Conservation (phyloP, 2,888 invertebrate species). For the Protula sp. region DNA sequence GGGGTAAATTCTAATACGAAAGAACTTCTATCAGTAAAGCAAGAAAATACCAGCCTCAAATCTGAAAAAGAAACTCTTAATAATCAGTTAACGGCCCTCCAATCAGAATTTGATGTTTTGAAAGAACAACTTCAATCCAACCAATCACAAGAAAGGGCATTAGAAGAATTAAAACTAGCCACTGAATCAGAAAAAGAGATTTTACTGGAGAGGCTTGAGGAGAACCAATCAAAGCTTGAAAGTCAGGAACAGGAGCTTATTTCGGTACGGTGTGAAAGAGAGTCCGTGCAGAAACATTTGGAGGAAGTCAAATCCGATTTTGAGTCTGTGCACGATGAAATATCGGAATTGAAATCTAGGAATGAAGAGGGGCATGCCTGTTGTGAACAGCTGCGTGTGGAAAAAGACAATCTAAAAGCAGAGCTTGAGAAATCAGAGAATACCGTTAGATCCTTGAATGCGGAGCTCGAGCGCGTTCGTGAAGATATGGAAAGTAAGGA, state of each 20-base stretch:
- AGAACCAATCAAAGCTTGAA: not conserved
- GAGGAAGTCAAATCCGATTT: not conserved
- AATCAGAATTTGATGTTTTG: not conserved
- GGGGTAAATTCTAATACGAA: slow-evolving; percentile 4
- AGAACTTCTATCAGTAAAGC: slow-evolving; percentile 1
- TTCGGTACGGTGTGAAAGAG: not conserved
- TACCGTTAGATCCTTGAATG: too few species aligned
- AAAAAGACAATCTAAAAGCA: not conserved
- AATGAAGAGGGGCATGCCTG: not conserved
- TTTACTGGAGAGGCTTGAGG: not conserved
- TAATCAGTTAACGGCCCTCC: not conserved
- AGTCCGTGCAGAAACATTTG: not conserved
- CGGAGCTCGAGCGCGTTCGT: too few species aligned
- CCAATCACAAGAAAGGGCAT: not conserved
- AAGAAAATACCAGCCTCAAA: not conserved
- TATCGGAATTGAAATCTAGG: not conserved
- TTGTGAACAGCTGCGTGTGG: not conserved
- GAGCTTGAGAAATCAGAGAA: not conserved
- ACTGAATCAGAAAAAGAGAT: not conserved
- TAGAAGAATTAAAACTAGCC: not conserved
- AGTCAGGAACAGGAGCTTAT: not conserved
- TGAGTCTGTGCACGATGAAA: not conserved
- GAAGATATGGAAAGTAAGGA: too few species aligned
- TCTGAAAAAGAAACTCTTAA: not conserved
- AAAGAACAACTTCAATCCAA: not conserved